Evolutionary conservation across 2,888 invertebrate genomes (phyloP), one percentile per base, ranked within the genome.

Genomic region (Sinodicranocentrus sp.): DNA sequence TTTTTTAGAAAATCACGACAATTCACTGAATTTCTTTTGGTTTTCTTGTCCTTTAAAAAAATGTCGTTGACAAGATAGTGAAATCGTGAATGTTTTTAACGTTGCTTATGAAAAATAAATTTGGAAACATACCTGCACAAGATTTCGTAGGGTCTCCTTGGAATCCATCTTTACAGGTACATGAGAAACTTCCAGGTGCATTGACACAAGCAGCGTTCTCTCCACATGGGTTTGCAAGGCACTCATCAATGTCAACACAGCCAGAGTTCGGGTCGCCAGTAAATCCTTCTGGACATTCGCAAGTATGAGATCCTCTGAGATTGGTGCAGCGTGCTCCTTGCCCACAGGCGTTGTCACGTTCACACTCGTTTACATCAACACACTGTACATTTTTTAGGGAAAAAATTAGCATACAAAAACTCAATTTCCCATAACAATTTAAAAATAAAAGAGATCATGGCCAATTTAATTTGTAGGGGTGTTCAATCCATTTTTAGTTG

Each of bases 291-390:
- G 95, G 95, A 90, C 97, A 97, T 90, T 95, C 94, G 92, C 97
- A 97, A 90, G 94, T 94, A 91, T 94, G 94, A 87, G 94, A 94
- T 83, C 96, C 97, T 82, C 94, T 94, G 83, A 95, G 91, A 91
- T 97, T 97, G 73, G 93, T 93, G 91, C 97, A 97, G 76, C 94
- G 91, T 21, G 97, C 95, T 85, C 94, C 94, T 54, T 93, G 92
- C 70, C 95, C 97, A 91, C 98, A 98, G 71, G 94, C 93, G 86
- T 92, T 91, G 63, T 92, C 93, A 89, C 92, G 92, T 87, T 93
- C 91, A 91, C 97, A 97, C 92, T 97, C 97, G 91, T 97, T 94
- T 86, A 96, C 91, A 91, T 97, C 97, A 89, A 93, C 92, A 90
- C 97, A 97, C 94, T 48, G n/a, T 3, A 48, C 48, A n/a, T n/a